A percentile compares a stretch with the other conserved stretches of the same genome.
These are phyloP conservation scores for Rallus limicola DNA, from an alignment of 2,113 vertebrate genomes.

Conservation along the genomic window DNA sequence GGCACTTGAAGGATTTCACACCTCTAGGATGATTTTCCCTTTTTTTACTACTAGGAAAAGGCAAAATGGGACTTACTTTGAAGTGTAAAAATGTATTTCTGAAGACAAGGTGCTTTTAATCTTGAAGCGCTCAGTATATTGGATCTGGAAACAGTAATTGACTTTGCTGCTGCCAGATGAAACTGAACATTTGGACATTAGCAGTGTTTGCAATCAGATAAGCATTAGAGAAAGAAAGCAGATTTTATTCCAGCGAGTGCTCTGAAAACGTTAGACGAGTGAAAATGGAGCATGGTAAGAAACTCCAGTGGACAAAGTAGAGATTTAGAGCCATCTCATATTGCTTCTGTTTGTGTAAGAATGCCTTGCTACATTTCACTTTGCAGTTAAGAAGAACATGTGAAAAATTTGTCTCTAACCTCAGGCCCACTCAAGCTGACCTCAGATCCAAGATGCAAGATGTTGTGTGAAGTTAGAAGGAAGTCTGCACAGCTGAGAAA, in stretches of 20 bases:
- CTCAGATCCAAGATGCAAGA: neutral
- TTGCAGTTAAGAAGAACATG: neutral
- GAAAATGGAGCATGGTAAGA: neutral
- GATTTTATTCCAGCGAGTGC: neutral
- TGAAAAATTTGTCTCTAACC: neutral
- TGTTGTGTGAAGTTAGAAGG: neutral
- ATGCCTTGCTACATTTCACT: accelerated
- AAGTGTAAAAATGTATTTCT: neutral
- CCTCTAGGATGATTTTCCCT: neutral
- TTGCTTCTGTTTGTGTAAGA: neutral
- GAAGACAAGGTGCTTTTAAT: neutral
- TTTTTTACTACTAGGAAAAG: neutral
- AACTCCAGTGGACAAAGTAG: neutral
- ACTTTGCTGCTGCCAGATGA: neutral
- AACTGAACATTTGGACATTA: neutral
- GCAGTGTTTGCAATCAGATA: neutral
- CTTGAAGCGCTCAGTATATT: neutral
- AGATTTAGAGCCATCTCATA: neutral
- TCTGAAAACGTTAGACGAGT: neutral
- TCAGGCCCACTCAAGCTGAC: neutral
- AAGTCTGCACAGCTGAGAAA: neutral
- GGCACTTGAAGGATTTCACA: neutral
- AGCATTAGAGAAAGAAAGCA: neutral
- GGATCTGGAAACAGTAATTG: neutral
- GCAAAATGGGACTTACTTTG: neutral